Conservation (phyloP, 2,113 vertebrate genomes). For the Craseonycteris thonglongyai region DNA sequence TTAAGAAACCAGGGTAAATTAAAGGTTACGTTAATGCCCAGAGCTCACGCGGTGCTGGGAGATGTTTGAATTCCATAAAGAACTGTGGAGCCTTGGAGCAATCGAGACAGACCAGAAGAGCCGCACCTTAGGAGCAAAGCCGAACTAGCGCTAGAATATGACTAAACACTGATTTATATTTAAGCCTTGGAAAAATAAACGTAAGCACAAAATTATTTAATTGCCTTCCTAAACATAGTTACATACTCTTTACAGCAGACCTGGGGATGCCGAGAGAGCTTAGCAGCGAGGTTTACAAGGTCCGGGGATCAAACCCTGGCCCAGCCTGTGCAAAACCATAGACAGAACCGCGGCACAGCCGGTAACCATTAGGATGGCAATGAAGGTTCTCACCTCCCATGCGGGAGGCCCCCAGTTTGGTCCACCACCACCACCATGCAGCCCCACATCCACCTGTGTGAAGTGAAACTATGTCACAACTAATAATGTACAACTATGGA, state of each 20-base stretch:
- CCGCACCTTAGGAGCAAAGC: not conserved
- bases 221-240: not conserved
- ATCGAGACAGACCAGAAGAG: not conserved
- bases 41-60: not conserved
- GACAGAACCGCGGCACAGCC: too few species aligned
- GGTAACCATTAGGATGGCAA: too few species aligned
- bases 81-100: not conserved
- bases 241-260: not conserved
- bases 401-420: too few species aligned
- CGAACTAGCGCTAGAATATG: not conserved
- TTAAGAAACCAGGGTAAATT: not conserved
- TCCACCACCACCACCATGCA: too few species aligned
- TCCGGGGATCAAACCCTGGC: too few species aligned
- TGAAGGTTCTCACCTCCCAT: too few species aligned
- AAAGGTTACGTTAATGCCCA: not conserved
- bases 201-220: not conserved
- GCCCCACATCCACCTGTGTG: too few species aligned
- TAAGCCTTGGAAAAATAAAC: not conserved
- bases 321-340: too few species aligned
- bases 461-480: too few species aligned
- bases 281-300: too few species aligned
- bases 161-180: not conserved
- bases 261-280: too few species aligned
- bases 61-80: not conserved
- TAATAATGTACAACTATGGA: too few species aligned